Evolutionary conservation across 2,888 invertebrate species (phyloP), one percentile per base, ranked within the genome.

Genomic region (Leptura quadrifasciata): DNA sequence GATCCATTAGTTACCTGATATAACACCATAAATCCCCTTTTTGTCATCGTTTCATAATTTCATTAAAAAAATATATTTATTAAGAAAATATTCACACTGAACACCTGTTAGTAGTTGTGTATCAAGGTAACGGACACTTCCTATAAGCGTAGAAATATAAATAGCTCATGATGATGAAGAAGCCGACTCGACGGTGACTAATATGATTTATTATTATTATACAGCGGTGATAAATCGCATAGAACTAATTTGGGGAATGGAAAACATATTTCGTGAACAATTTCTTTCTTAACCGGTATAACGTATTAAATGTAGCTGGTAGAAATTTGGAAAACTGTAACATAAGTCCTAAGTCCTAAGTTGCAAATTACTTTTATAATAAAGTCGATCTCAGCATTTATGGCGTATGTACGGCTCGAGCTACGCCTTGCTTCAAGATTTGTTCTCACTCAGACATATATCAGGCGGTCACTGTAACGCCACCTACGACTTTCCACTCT

Each of bases 91-190:
- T 65, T 57, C 15, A 15, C 21, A 20, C 21, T 65, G 17, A 57
- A 69, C 69, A 69, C 57, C 69, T 69, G 69, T 69, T 69, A 39
- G 58, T 39, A 21, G 35, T 27, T 58, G 17, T 9, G 69, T 58
- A 69, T 52, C 24, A 69, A 69, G 58, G 69, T 54, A 58, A 20
- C 69, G 17, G 8, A 31, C 27, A 20, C 35, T 20, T 69, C 58
- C 39, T 58, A 58, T 35, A 35, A n/a, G n/a, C 47, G 39, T 63
- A 35, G 17, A 61, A 63, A 39, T 67, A 54, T 60, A 58, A 69
- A 69, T 60, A 60, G 20, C 35, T 58, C 20, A 55, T 57, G 58
- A 69, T 68, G 52, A 18, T 20, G 39, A 39, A 60, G 69, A 35
- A 58, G 39, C 20, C 39, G 21, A 58, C 15, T n/a, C 39, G 21